Evolutionary conservation across 2,888 invertebrate genomes (phyloP).

Genomic region (Tenthredo distinguenda): DNA sequence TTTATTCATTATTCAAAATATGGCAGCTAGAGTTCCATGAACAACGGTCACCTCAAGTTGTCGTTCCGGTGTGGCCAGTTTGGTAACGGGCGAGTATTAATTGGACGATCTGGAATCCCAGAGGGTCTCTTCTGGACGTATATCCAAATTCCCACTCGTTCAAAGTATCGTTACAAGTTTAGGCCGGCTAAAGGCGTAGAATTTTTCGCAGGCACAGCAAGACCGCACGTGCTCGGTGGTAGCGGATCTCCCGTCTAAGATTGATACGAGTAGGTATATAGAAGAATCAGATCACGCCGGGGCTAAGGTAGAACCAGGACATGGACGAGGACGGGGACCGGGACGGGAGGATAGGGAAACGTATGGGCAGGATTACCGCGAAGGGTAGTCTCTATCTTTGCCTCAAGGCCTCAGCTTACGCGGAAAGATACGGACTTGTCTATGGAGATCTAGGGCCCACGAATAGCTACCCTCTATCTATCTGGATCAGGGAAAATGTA

Average conservation of each 20-base stretch:
- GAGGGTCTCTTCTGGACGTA: not conserved
- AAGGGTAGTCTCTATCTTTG: constrained; percentile 51
- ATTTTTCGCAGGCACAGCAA: not conserved
- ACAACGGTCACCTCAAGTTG: not conserved
- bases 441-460: constrained; percentile 51
- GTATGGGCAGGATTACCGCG: constrained; percentile 51
- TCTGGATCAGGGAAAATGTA: constrained; percentile 52
- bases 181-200: not conserved
- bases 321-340: constrained; percentile 16
- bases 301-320: not conserved
- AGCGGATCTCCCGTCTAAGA: constrained; percentile 10
- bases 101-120: not conserved
- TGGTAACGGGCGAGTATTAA: not conserved
- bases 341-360: constrained; percentile 38
- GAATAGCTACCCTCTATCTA: constrained; percentile 47
- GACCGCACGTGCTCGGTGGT: not conserved
- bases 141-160: too few species aligned
- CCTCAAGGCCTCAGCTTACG: constrained; percentile 49
- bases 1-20: not conserved
- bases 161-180: not conserved
- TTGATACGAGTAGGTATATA: constrained; percentile 39
- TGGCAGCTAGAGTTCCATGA: too few species aligned
- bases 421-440: constrained; percentile 52
- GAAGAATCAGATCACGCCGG: constrained; percentile 36
- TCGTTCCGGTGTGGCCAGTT: not conserved